Evolutionary conservation across 2,888 invertebrate species (phyloP).

Genomic region (Platycnemis pennipes): DNA sequence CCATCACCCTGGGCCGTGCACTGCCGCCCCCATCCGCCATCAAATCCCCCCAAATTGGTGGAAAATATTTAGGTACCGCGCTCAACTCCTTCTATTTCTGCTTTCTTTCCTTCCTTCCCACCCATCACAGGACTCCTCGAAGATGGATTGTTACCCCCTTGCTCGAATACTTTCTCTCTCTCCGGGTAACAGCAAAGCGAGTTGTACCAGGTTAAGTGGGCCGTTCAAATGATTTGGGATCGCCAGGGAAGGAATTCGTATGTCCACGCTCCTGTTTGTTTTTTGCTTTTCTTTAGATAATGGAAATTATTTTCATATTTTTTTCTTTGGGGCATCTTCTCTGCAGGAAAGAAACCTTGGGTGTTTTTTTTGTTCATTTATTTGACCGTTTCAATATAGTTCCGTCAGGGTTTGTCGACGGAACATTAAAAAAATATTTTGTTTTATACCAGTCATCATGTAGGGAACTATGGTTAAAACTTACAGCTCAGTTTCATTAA

Average conservation of each 20-base stretch:
- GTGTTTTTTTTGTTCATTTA: too few species aligned
- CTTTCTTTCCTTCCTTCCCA: not conserved
- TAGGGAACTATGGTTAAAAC: too few species aligned
- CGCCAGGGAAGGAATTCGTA: not conserved
- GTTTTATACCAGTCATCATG: too few species aligned
- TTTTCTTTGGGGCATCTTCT: too few species aligned
- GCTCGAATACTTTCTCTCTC: not conserved
- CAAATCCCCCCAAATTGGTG: constrained; percentile 8
- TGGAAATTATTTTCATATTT: too few species aligned
- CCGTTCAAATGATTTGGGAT: not conserved
- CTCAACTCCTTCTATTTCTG: not conserved
- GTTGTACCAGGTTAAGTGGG: not conserved
- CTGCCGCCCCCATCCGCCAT: not conserved
- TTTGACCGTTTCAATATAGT: too few species aligned
- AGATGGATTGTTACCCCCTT: not conserved
- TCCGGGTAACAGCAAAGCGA: not conserved
- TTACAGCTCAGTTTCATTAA: too few species aligned
- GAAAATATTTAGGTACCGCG: constrained; percentile 5
- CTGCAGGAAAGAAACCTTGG: too few species aligned
- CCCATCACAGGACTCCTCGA: not conserved
- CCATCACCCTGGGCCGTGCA: not conserved
- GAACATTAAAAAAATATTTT: too few species aligned
- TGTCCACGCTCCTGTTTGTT: too few species aligned
- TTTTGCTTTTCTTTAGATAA: too few species aligned
- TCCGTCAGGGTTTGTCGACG: too few species aligned